Evolutionary conservation across 2,888 invertebrate genomes (phyloP).

Genomic region (Nephrocerus scutellatus): DNA sequence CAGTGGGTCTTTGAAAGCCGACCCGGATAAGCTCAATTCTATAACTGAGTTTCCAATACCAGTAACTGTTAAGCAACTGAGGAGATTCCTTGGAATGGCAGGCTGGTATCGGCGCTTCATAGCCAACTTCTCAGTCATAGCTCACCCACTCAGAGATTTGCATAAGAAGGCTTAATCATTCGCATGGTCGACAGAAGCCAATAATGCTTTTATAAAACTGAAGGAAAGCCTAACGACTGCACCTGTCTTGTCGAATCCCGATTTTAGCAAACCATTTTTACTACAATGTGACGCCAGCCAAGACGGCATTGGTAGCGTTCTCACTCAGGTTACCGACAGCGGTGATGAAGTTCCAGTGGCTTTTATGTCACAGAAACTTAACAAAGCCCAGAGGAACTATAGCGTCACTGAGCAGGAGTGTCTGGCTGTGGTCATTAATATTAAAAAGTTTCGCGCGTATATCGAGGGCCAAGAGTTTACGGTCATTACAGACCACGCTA

Average conservation of each 20-base stretch:
- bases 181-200: background rate
- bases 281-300: constrained; percentile 15
- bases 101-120: constrained; percentile 6
- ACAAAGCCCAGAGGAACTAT: constrained; percentile 15
- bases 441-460: constrained; percentile 13
- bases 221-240: constrained; percentile 10
- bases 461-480: too few species aligned
- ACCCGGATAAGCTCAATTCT: too few species aligned
- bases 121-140: background rate
- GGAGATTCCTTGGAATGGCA: constrained; percentile 1
- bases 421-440: constrained; percentile 8
- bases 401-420: constrained; percentile 12
- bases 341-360: constrained; percentile 13
- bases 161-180: background rate
- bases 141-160: constrained; percentile 4
- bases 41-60: too few species aligned
- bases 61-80: background rate
- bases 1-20: too few species aligned
- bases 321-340: constrained; percentile 10
- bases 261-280: constrained; percentile 15
- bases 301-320: constrained; percentile 12
- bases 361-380: constrained; percentile 17
- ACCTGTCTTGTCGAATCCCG: constrained; percentile 9
- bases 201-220: constrained; percentile 4
- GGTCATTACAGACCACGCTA: too few species aligned